Conservation (phyloP, 2,113 vertebrate genomes). For the Dolichotis patagonum region DNA sequence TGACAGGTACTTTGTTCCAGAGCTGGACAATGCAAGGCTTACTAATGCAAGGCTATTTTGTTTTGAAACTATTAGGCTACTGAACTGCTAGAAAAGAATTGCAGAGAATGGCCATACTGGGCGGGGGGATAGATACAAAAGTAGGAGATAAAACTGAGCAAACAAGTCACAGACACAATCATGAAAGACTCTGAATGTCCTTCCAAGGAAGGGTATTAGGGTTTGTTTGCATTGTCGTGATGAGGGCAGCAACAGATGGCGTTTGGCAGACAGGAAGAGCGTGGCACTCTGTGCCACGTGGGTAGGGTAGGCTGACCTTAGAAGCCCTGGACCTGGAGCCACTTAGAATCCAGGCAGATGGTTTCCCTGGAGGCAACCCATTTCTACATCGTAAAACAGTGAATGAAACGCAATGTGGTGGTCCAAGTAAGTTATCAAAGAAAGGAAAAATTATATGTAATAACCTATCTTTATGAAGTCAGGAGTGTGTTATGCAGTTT, state of each 20-base stretch:
- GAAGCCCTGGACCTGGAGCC: neutral
- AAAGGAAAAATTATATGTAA: neutral
- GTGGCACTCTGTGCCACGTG: accelerated
- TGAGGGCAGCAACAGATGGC: neutral
- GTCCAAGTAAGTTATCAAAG: neutral
- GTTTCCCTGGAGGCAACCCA: neutral
- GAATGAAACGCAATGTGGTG: neutral
- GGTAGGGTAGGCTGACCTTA: neutral
- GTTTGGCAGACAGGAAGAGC: neutral
- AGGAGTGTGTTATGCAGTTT: slow-evolving; percentile 39
- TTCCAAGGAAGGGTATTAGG: neutral
- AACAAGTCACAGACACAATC: neutral
- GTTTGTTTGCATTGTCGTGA: neutral
- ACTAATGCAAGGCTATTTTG: neutral
- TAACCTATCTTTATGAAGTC: slow-evolving; percentile 49
- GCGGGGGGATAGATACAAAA: neutral
- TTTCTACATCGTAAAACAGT: neutral
- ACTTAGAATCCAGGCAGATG: neutral
- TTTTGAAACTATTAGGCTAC: neutral
- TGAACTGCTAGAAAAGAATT: neutral
- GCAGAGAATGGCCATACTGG: neutral
- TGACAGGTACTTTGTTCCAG: neutral
- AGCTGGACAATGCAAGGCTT: no score
- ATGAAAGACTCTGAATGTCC: neutral
- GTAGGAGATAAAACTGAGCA: neutral